Evolutionary conservation across 2,797 vertebrate species (phyloP).

Genomic region (Myotis myotis): DNA sequence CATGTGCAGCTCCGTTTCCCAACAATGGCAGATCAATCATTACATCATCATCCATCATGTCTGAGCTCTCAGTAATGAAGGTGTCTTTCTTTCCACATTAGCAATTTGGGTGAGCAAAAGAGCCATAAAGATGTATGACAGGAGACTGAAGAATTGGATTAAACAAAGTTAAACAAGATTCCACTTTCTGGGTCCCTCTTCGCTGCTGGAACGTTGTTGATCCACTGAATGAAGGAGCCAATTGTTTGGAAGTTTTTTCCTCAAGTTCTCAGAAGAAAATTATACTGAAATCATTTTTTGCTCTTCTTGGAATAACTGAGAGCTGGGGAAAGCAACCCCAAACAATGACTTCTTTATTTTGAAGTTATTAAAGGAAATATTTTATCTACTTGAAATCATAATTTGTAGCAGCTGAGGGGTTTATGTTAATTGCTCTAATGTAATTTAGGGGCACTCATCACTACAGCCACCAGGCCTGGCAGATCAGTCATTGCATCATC

Average conservation of each 20-base stretch:
- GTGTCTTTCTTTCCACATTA: conserved; percentile 81
- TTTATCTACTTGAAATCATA: conserved; percentile 7
- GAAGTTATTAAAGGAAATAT: conserved; percentile 65
- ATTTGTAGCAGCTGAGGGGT: background rate
- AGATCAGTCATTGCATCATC: no score
- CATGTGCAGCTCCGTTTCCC: conserved; percentile 64
- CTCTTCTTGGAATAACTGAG: conserved; percentile 57
- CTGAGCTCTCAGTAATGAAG: conserved; percentile 72
- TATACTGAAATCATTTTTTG: conserved; percentile 66
- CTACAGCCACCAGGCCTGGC: no score
- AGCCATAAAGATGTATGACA: conserved; percentile 77
- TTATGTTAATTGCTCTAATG: background rate
- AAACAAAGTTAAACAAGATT: conserved; percentile 81
- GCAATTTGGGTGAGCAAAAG: conserved; percentile 79
- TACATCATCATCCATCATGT: conserved; percentile 77
- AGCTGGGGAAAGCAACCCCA: conserved; percentile 33
- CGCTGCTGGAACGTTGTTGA: conserved; percentile 73
- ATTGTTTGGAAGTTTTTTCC: conserved; percentile 76
- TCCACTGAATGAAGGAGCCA: conserved; percentile 78
- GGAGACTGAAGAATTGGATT: conserved; percentile 78
- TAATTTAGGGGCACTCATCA: background rate
- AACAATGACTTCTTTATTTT: conserved; percentile 62
- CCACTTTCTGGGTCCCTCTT: conserved; percentile 79
- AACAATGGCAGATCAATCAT: conserved; percentile 78
- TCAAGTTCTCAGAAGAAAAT: conserved; percentile 76